These are phyloP conservation scores for Belonocnema kinseyi DNA, from an alignment of 1,140 invertebrate species.

Conservation along the genomic window DNA sequence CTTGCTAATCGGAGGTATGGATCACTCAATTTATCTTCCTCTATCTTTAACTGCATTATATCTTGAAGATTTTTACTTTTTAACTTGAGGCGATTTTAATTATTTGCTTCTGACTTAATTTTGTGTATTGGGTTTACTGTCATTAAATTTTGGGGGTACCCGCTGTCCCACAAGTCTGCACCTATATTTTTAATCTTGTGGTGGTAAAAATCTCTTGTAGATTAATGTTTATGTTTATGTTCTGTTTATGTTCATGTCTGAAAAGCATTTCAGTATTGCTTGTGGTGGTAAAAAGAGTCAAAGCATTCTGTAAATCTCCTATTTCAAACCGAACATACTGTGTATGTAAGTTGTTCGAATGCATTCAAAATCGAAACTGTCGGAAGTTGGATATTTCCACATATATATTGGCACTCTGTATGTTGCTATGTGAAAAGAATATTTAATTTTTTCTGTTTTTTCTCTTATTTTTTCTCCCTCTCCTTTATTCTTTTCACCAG, in stretches of 20 bases:
- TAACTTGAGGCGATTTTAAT: not conserved
- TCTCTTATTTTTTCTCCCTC: not conserved
- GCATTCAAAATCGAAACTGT: not conserved
- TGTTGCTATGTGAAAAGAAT: not conserved
- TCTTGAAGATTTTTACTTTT: not conserved
- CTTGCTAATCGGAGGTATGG: not conserved
- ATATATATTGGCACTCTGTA: not conserved
- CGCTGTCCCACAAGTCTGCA: not conserved
- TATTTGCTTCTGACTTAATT: not conserved
- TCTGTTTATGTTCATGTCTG: not conserved
- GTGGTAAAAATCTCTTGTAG: not conserved
- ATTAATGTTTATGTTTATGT: no score
- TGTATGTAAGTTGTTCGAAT: not conserved
- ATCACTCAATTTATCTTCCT: slow-evolving; percentile 1
- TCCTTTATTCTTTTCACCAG: not conserved
- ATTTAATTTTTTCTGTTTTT: not conserved
- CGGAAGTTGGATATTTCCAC: not conserved
- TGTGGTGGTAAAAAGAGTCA: not conserved
- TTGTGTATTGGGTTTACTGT: not conserved
- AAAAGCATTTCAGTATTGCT: not conserved
- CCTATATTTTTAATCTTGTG: not conserved
- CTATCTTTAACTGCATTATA: not conserved
- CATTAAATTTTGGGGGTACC: not conserved
- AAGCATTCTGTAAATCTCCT: not conserved
- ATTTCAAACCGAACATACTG: not conserved